These are phyloP conservation scores for Aleiodes alternator DNA, from an alignment of 2,888 invertebrate genomes.

Conservation along the genomic window DNA sequence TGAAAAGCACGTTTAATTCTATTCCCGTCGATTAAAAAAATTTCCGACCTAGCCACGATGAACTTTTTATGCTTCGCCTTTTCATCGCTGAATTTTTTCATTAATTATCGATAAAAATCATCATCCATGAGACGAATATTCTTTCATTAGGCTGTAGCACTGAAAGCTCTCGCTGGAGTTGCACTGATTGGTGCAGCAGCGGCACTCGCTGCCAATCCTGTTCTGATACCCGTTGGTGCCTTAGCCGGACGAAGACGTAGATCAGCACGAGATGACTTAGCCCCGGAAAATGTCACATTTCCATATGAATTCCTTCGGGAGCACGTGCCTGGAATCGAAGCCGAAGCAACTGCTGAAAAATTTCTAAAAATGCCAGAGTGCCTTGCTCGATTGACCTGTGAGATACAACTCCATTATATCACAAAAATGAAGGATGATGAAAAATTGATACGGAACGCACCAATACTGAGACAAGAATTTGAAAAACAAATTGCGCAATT, in stretches of 20 bases:
- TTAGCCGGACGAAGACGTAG: slow-evolving; percentile 81
- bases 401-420: slow-evolving; percentile 69
- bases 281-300: slow-evolving; percentile 25
- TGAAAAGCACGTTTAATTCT: no score
- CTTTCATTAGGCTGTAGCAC: slow-evolving; percentile 78
- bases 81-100: no score
- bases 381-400: slow-evolving; percentile 70
- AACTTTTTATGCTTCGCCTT: no score
- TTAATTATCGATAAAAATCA: no score
- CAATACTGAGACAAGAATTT: slow-evolving; percentile 27
- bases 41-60: no score
- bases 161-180: slow-evolving; percentile 85
- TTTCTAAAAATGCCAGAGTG: slow-evolving; percentile 66
- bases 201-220: slow-evolving; percentile 85
- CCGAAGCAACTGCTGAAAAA: slow-evolving; percentile 47
- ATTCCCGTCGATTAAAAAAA: no score
- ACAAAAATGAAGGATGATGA: slow-evolving; percentile 55
- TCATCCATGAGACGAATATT: slow-evolving; percentile 18
- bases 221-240: slow-evolving; percentile 84
- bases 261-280: slow-evolving; percentile 52
- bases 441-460: slow-evolving; percentile 14
- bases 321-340: slow-evolving; percentile 34
- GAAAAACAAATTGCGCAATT: slow-evolving; percentile 47
- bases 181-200: slow-evolving; percentile 88
- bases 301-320: slow-evolving; percentile 39